These are phyloP conservation scores for Hystrix brachyura DNA, from an alignment of 2,113 vertebrate species.

Conservation along the genomic window DNA sequence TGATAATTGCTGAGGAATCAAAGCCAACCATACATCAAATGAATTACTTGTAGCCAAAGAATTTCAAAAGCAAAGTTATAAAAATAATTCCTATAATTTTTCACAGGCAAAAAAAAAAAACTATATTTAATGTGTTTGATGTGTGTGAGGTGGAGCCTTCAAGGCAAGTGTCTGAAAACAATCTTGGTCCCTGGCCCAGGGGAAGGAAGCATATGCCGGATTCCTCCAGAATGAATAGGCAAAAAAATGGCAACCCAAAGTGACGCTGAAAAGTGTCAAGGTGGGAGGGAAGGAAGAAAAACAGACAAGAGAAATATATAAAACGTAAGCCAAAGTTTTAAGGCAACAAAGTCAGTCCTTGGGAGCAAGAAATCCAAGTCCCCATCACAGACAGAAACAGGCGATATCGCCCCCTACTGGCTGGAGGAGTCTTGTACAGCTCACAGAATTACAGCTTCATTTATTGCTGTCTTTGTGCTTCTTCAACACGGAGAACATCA, in stretches of 20 bases:
- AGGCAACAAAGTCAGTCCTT: constrained; percentile 23
- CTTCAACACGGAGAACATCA: constrained; percentile 47
- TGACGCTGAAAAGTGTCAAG: constrained; percentile 22
- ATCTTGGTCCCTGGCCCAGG: background rate
- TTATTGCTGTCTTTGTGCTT: background rate
- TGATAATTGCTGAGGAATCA: constrained; percentile 64
- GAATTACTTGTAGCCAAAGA: constrained; percentile 67
- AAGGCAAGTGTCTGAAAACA: constrained; percentile 51
- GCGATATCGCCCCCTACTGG: constrained; percentile 72
- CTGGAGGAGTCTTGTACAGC: constrained; percentile 56
- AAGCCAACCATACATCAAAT: constrained; percentile 57
- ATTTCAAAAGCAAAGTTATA: constrained; percentile 72
- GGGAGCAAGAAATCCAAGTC: background rate
- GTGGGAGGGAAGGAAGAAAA: constrained; percentile 21
- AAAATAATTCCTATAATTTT: constrained; percentile 67
- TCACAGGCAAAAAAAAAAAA: constrained; percentile 58
- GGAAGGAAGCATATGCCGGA: background rate
- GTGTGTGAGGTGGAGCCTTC: background rate
- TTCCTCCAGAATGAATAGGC: constrained; percentile 42
- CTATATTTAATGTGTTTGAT: constrained; percentile 45
- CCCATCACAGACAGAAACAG: background rate
- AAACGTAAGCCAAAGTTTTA: constrained; percentile 32
- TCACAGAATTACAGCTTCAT: background rate
- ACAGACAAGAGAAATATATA: background rate
- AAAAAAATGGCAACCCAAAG: background rate